Base-by-base conservation (phyloP, 2,113 vertebrate genomes). In the Cathartes aura region DNA sequence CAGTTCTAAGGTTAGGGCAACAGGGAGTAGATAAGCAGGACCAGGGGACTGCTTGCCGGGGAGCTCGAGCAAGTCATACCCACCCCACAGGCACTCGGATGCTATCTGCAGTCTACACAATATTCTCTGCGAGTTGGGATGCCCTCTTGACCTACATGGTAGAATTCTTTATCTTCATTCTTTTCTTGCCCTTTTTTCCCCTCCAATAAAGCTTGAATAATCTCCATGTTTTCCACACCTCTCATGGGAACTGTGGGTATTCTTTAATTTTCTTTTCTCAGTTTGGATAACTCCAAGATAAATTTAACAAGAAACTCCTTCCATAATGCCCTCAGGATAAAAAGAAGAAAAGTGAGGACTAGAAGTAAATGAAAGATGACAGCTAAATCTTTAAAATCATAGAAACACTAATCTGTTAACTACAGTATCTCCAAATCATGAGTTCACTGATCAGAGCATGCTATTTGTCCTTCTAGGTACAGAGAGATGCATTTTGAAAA, bases 361-460 rank as follows among this genome's bases (percentile, higher is more conserved):
- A 83, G 94, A 96, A 59, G 52, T 81, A 97, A 97, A 96, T 81
- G 82, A 73, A 94, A 97, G 71, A 83, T 91, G 92, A 92, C 83
- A 97, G 83, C 20, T 90, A 91, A 96, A 82, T 79, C 68, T 95
- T 89, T 73, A 92, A 94, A 95, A 93, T 93, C 53, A 32, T 52
- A 74, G 90, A 60, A 95, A 92, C 38, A 45, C 45, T 96, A 83
- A 79, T 95, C 79, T 93, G n/a, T 80, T 94, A 95, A 91, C 64
- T 81, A 32, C 68, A 91, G 72, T 84, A 86, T 94, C 92, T 94
- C 83, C 55, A 81, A 66, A 92, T 76, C 93, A 14, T 2, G 16
- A 75, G 30, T 80, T 87, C 53, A 30, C 67, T 72, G 48, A 84
- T 72, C 76, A 91, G 93, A 96, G 67, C 26, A n/a, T 10, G 34